Evolutionary conservation across 2,888 invertebrate genomes (phyloP).

Genomic region (Amphiduros pacificus): DNA sequence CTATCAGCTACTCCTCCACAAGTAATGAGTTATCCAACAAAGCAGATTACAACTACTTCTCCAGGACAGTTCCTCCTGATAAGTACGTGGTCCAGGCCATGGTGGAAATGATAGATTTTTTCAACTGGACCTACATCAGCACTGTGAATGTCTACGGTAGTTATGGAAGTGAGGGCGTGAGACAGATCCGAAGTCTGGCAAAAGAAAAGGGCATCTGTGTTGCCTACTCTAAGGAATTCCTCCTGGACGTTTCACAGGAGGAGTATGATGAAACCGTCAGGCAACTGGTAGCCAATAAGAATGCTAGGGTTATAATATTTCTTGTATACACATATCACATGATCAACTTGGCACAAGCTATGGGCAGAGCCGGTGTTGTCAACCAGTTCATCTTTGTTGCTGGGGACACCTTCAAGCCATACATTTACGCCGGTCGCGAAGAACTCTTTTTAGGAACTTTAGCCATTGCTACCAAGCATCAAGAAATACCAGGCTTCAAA

Average conservation of each 20-base stretch:
- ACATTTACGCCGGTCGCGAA: neutral
- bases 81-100: conserved; percentile 6
- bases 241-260: neutral
- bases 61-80: conserved; percentile 2
- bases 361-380: neutral
- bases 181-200: neutral
- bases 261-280: neutral
- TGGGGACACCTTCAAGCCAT: conserved; percentile 6
- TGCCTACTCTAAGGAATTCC: conserved; percentile 3
- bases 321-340: neutral
- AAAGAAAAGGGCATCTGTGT: conserved; percentile 9
- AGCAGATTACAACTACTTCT: conserved; percentile 1
- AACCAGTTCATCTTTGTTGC: conserved; percentile 6
- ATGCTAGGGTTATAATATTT: neutral
- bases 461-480: neutral
- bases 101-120: neutral
- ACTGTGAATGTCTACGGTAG: neutral
- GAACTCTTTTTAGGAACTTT: neutral
- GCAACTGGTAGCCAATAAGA: neutral
- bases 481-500: neutral
- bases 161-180: conserved; percentile 5
- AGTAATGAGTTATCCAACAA: conserved; percentile 6
- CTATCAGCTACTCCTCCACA: conserved; percentile 1
- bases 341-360: neutral
- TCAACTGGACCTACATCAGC: conserved; percentile 13